These are phyloP conservation scores for Urocitellus parryii DNA, from an alignment of 2,113 vertebrate genomes.

Conservation along the genomic window DNA sequence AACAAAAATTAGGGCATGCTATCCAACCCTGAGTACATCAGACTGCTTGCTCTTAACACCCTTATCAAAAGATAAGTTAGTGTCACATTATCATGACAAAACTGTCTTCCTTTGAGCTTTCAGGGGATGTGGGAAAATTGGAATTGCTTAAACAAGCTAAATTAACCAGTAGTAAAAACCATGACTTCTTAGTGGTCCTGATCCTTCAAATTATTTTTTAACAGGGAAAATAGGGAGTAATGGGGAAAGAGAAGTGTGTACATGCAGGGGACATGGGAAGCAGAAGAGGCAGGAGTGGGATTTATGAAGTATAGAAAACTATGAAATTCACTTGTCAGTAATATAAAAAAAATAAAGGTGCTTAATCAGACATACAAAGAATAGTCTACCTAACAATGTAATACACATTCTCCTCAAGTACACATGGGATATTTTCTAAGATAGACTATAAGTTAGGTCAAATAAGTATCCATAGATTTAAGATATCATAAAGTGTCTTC, in stretches of 20 bases:
- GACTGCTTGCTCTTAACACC: constrained; percentile 74
- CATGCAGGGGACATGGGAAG: neutral
- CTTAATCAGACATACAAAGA: neutral
- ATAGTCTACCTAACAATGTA: neutral
- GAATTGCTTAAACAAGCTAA: constrained; percentile 69
- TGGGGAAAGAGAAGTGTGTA: neutral
- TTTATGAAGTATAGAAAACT: neutral
- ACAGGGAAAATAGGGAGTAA: neutral
- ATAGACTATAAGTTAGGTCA: neutral
- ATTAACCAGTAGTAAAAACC: constrained; percentile 57
- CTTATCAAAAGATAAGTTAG: constrained; percentile 77
- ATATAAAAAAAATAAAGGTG: neutral
- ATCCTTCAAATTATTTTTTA: neutral
- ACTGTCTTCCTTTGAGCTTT: constrained; percentile 61
- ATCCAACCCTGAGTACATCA: constrained; percentile 78
- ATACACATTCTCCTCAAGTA: neutral
- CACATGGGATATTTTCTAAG: neutral
- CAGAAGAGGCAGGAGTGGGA: neutral
- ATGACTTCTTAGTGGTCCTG: constrained; percentile 43
- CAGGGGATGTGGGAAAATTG: constrained; percentile 65
- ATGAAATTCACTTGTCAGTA: constrained; percentile 17
- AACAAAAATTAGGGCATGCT: constrained; percentile 80
- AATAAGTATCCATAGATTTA: constrained; percentile 10
- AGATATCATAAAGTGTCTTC: neutral
- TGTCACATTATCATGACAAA: constrained; percentile 74